Percentiles rank a stretch among this genome's conserved stretches.
Evolutionary conservation across 2,113 vertebrate genomes (phyloP).

Genomic region (Macrotus californicus): DNA sequence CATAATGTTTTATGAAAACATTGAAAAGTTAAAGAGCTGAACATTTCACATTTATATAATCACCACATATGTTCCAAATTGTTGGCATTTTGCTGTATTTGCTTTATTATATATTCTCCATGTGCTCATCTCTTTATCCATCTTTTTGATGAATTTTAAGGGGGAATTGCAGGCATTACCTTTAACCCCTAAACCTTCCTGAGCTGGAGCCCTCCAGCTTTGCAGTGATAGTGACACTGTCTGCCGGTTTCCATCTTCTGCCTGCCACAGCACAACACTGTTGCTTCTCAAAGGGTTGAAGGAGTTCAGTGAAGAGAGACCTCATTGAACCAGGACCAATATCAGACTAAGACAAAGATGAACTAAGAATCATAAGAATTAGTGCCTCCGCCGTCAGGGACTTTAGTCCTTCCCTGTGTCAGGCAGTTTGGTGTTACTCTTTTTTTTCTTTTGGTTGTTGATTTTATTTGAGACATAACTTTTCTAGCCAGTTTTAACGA

Average conservation of each 20-base stretch:
- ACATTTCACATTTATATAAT: background rate
- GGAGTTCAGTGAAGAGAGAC: background rate
- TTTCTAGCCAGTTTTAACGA: background rate
- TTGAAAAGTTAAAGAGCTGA: background rate
- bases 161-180: background rate
- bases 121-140: background rate
- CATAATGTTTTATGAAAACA: background rate
- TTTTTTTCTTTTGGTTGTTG: background rate
- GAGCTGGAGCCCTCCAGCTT: background rate
- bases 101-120: background rate
- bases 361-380: background rate
- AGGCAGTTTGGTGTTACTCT: background rate
- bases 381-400: background rate
- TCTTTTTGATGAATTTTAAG: background rate
- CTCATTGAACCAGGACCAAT: background rate
- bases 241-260: background rate
- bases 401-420: background rate
- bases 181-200: background rate
- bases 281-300: background rate
- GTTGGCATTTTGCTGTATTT: background rate
- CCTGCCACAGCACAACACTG: background rate
- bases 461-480: background rate
- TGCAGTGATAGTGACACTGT: background rate
- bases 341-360: background rate
- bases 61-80: background rate